Conservation (phyloP, 2,888 invertebrate species). For the Pandemis heparana region DNA sequence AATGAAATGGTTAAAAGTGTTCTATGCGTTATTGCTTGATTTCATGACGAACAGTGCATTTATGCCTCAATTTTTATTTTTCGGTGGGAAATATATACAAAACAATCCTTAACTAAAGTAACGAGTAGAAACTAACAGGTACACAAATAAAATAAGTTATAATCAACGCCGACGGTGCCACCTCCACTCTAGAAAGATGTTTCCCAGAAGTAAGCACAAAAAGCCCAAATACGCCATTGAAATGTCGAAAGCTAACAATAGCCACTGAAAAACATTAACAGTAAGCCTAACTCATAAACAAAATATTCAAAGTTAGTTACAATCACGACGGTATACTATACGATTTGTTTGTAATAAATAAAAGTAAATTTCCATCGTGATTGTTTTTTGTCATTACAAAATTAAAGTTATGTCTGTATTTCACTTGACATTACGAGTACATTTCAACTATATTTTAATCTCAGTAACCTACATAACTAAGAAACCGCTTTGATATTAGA, state of each 20-base stretch:
- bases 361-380: neutral
- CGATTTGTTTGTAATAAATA: neutral
- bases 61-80: neutral
- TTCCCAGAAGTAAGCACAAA: slow-evolving; percentile 5
- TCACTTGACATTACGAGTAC: neutral
- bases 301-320: neutral
- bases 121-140: slow-evolving; percentile 1
- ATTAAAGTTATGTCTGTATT: neutral
- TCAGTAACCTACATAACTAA: too few species aligned
- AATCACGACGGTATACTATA: neutral
- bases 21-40: neutral
- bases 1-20: neutral
- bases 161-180: slow-evolving; percentile 18
- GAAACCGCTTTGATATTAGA: neutral
- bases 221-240: slow-evolving; percentile 24
- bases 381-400: neutral
- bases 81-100: neutral
- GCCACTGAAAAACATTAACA: slow-evolving; percentile 9
- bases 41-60: neutral
- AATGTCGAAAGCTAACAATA: slow-evolving; percentile 21
- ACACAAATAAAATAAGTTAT: slow-evolving; percentile 2
- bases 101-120: neutral
- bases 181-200: slow-evolving; percentile 14
- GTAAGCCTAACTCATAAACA: slow-evolving; percentile 9
- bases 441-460: neutral